Base-by-base conservation (phyloP, 1,140 invertebrate genomes). In the Platyura marginata region DNA sequence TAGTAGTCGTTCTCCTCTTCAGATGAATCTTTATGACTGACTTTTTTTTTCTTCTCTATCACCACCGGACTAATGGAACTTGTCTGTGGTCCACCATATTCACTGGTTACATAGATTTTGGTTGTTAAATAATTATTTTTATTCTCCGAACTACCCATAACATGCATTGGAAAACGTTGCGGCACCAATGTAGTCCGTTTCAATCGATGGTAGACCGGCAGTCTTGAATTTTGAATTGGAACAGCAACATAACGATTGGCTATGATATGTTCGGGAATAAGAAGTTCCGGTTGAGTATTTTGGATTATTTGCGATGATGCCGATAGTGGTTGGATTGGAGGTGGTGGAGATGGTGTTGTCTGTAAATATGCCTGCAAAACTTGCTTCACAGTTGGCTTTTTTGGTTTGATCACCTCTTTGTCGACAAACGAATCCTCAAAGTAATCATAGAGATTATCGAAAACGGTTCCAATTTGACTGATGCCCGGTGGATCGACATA, bases 381-480 rank as follows among this genome's bases (percentile, higher is more conserved):
- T n/a, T n/a, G n/a, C n/a, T n/a, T n/a, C n/a, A n/a, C n/a, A n/a
- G n/a, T n/a, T n/a, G n/a, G n/a, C n/a, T n/a, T 4, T 40, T 21
- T 13, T 10, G 37, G 16, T 40, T 9, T 40, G 6, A n/a, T 21
- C 22, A 10, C 21, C 6, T 22, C 21, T 22, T 33, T 43, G 11
- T 16, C 23, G 3, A 25, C 32, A 2, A 42, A 10, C 13, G 36
- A 16, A 13, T 36, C 33, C 15, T 43, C 34, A 18, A 43, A 22
- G 11, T 16, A 37, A 22, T 43, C 37, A 15, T 43, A 43, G 3
- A 43, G 18, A 25, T 42, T 42, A 18, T 42, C 41, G 6, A 42
- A 19, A 19, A 20, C 19, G 33, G 29, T 15, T 3, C 22, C 22
- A 19, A 42, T 21, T 34, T 32, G 23, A 21, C 23, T 6, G 6